A percentile compares a stretch with the other conserved stretches of the same genome.
Conservation (phyloP, 2,113 vertebrate genomes). For the Seriola dumerili region DNA sequence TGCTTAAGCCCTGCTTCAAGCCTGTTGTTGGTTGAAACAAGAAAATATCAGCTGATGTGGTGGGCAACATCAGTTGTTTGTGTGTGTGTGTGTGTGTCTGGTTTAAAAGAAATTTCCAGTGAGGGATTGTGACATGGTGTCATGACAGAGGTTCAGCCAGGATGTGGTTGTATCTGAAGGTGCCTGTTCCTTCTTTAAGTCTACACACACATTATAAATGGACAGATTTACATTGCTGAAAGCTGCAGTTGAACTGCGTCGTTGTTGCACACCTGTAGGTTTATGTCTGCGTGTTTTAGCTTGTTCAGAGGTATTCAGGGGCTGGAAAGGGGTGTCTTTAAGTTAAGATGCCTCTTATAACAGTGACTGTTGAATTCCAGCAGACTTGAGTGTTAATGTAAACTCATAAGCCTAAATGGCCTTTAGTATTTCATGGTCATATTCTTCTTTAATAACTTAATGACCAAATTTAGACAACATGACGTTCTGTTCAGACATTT, state of each 20-base stretch:
- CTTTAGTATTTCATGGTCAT: not conserved
- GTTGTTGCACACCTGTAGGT: not conserved
- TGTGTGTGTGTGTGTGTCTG: not conserved
- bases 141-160: constrained; percentile 12
- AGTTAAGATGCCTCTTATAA: not conserved
- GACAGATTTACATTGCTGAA: not conserved
- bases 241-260: not conserved
- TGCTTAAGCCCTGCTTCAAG: not conserved
- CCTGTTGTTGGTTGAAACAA: constrained; percentile 50
- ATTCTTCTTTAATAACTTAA: not conserved
- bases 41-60: constrained; percentile 14
- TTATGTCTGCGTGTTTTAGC: not conserved
- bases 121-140: not conserved
- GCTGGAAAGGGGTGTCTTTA: not conserved
- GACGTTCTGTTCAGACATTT: no score
- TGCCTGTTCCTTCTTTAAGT: not conserved
- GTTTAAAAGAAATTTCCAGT: not conserved
- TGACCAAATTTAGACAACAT: not conserved
- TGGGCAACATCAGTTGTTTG: not conserved
- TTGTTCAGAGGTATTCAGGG: not conserved
- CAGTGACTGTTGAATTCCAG: no score
- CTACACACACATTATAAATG: not conserved
- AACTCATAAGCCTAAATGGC: no score
- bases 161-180: not conserved
- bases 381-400: no score